Conservation (phyloP, 2,797 vertebrate species). For the Danio kyathit region DNA sequence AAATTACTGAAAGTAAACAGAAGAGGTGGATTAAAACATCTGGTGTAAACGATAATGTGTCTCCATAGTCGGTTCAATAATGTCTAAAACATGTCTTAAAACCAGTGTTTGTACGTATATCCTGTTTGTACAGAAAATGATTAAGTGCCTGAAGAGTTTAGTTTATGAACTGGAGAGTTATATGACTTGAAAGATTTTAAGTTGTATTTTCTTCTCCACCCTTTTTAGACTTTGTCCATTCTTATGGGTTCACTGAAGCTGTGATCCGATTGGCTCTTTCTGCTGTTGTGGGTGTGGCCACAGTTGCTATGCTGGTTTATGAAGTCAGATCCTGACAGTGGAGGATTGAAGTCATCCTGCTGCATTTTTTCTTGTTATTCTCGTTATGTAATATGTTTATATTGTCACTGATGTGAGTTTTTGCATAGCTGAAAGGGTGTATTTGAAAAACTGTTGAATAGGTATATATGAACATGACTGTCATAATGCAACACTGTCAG, state of each 20-base stretch:
- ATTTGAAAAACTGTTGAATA: neutral
- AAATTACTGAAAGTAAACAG: too few species aligned
- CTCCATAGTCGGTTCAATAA: too few species aligned
- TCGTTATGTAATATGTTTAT: too few species aligned
- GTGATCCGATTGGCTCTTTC: neutral
- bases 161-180: too few species aligned
- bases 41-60: too few species aligned
- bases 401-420: neutral
- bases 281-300: neutral
- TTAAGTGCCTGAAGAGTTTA: too few species aligned
- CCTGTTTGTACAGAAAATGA: too few species aligned
- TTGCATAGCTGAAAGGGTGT: neutral
- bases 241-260: neutral
- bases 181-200: neutral
- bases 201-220: neutral
- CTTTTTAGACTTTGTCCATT: neutral
- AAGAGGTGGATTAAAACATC: too few species aligned
- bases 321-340: neutral
- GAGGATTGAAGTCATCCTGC: too few species aligned
- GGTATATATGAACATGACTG: neutral
- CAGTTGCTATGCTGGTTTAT: too few species aligned
- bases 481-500: neutral
- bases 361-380: neutral
- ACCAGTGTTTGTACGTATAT: neutral
- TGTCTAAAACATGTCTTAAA: too few species aligned